Conservation (phyloP, 1,140 invertebrate genomes). For the Lineus longissimus region DNA sequence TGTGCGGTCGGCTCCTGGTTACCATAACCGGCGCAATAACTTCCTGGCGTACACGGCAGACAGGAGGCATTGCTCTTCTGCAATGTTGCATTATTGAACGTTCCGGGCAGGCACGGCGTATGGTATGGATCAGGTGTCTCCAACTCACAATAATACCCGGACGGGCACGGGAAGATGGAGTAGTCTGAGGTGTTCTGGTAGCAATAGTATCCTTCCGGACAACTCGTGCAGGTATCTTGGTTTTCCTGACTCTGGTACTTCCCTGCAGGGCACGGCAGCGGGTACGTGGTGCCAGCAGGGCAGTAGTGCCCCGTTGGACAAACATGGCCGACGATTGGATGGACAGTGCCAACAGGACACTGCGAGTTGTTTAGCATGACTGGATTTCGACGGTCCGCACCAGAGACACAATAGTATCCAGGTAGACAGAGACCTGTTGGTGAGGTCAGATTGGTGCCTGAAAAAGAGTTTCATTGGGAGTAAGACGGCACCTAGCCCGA, state of each 20-base stretch:
- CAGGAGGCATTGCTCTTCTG: constrained; percentile 30
- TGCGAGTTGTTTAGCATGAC: constrained; percentile 39
- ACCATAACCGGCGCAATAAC: constrained; percentile 42
- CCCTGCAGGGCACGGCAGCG: constrained; percentile 45
- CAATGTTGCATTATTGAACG: constrained; percentile 38
- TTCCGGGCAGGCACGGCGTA: constrained; percentile 39
- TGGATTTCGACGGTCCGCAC: constrained; percentile 37
- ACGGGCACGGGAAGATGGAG: constrained; percentile 35
- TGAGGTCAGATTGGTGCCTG: constrained; percentile 38
- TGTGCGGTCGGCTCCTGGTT: constrained; percentile 37
- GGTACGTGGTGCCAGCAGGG: constrained; percentile 38
- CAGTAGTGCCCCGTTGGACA: constrained; percentile 49
- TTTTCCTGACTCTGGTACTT: constrained; percentile 42
- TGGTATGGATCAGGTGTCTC: constrained; percentile 38
- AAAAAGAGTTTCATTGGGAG: no score
- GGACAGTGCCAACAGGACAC: constrained; percentile 39
- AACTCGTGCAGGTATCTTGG: constrained; percentile 38
- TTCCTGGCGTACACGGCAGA: constrained; percentile 34
- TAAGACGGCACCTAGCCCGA: no score
- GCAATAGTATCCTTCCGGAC: constrained; percentile 44
- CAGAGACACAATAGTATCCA: constrained; percentile 42
- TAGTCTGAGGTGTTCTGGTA: constrained; percentile 42
- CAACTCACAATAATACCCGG: constrained; percentile 40
- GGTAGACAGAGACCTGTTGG: constrained; percentile 35
- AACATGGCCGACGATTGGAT: constrained; percentile 43